Evolutionary conservation across 2,888 invertebrate genomes (phyloP), one percentile per base, ranked within the genome.

Genomic region (Pycnomerus fuliginosus): DNA sequence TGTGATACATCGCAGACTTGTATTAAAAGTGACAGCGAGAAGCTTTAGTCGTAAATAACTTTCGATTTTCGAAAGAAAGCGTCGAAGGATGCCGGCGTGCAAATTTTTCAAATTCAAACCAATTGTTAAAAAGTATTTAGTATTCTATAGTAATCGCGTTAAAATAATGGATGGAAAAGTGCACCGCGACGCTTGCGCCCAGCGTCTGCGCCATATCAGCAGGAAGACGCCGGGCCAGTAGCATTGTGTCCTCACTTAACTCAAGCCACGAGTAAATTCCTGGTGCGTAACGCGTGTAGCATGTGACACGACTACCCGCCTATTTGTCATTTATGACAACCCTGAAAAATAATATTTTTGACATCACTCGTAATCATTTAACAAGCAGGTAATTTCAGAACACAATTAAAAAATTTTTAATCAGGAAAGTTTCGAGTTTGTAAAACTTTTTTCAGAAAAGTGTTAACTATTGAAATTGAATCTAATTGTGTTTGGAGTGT

Each of bases 91-190:
- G n/a, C n/a, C n/a, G n/a, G n/a, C n/a, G n/a, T n/a, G n/a, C n/a
- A n/a, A n/a, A n/a, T n/a, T n/a, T n/a, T n/a, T n/a, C n/a, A n/a
- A n/a, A n/a, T n/a, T n/a, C 57, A 60, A 57, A 55, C 56, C 56
- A 52, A 61, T 62, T 62, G 59, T 61, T 61, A 56, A 59, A 56
- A 51, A 52, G 57, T 59, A 61, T 61, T 64, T 62, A 64, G 60
- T 55, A 62, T 62, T 59, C 61, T 62, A 55, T 61, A 61, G 62
- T 62, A 65, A 64, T 62, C 60, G 60, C 55, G 63, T 64, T 64
- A 64, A 62, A 65, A 64, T 65, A 65, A 63, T 61, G 65, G 61
- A 60, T 55, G 60, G 60, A 61, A 58, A 62, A 56, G 56, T 51
- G 53, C 55, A 50, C 48, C 54, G 53, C 45, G 61, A 60, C 63